phyloP scores from a whole-genome alignment of 64 coral and sea anemone species.

The Pachyseris speciosa region DNA sequence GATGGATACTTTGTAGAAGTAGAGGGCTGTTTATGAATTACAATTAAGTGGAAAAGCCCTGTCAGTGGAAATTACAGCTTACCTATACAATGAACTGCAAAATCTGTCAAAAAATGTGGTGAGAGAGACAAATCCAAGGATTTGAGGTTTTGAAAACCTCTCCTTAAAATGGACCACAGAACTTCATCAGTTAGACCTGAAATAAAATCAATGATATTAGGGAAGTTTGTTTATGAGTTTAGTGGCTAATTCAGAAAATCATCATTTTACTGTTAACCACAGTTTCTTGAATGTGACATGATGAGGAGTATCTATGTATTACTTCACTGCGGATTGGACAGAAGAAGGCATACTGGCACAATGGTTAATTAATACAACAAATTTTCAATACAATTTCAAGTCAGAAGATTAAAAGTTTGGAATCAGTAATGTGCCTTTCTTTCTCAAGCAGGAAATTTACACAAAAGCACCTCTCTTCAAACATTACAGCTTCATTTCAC shows the following conservation, averaged over 20 bases:
- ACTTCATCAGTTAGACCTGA: slow-evolving; percentile 95
- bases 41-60: too few species aligned
- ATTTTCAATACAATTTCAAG: too few species aligned
- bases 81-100: slow-evolving; percentile 90
- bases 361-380: too few species aligned
- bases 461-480: not conserved
- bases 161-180: slow-evolving; percentile 79
- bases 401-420: too few species aligned
- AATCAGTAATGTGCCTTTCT: too few species aligned
- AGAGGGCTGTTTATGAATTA: too few species aligned
- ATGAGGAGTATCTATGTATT: too few species aligned
- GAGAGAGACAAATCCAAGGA: slow-evolving; percentile 93
- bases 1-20: too few species aligned
- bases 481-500: not conserved
- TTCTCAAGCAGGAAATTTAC: too few species aligned
- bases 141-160: slow-evolving; percentile 67
- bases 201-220: not conserved
- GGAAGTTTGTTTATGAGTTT: not conserved
- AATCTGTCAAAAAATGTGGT: slow-evolving; percentile 84
- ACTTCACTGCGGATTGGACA: too few species aligned
- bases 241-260: not conserved
- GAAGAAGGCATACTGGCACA: too few species aligned
- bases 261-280: not conserved
- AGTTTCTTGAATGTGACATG: too few species aligned
- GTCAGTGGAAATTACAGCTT: not conserved